Evolutionary conservation across 2,888 invertebrate species (phyloP).

Genomic region (Metacarcinus magister): DNA sequence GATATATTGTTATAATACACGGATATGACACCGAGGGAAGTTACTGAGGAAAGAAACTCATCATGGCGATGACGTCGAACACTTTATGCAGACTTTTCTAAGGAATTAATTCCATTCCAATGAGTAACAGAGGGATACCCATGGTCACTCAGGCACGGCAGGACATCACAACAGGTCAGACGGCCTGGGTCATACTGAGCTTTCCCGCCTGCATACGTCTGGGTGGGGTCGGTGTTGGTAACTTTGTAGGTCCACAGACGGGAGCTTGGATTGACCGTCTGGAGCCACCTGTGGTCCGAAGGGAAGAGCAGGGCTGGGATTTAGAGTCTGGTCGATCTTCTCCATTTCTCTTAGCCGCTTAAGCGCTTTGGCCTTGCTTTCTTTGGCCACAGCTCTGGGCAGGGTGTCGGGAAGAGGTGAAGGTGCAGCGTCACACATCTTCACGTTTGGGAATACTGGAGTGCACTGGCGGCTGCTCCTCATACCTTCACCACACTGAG

Average conservation of each 20-base stretch:
- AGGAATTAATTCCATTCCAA: neutral
- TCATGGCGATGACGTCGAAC: neutral
- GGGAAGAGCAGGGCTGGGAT: conserved; percentile 15
- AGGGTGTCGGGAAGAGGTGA: conserved; percentile 51
- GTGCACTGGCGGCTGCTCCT: conserved; percentile 58
- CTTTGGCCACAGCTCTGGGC: conserved; percentile 58
- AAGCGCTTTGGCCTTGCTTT: conserved; percentile 59
- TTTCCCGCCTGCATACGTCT: conserved; percentile 68
- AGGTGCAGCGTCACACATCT: conserved; percentile 58
- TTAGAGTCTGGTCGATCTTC: neutral
- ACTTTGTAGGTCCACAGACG: neutral
- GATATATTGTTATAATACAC: neutral
- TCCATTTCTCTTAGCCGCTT: conserved; percentile 16
- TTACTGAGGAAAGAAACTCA: neutral
- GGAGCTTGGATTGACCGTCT: neutral
- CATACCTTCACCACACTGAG: conserved; percentile 5
- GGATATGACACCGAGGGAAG: neutral
- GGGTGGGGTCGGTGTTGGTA: conserved; percentile 66
- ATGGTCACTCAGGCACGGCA: neutral
- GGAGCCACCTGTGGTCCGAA: neutral
- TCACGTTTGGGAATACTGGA: conserved; percentile 63
- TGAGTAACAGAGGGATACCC: neutral
- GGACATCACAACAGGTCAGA: neutral
- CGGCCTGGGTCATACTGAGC: conserved; percentile 75
- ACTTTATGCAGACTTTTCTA: neutral